Evolutionary conservation across 2,797 vertebrate species (phyloP).

Genomic region (Manis pentadactyla): DNA sequence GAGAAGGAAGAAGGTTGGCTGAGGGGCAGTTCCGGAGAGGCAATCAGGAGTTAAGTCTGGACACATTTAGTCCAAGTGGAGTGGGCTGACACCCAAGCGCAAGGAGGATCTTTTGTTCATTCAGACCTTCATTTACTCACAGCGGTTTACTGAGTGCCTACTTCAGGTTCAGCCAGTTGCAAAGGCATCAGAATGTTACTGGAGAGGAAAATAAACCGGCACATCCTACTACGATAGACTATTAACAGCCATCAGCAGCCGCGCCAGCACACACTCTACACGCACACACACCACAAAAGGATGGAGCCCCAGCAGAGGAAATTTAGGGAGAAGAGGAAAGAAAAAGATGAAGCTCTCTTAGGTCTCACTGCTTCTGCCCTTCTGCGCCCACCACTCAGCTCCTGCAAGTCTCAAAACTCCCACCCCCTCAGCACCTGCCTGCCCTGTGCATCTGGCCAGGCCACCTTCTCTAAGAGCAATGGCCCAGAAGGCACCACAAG

Average conservation of each 20-base stretch:
- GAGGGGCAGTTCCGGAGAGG: neutral
- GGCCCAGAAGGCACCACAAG: neutral
- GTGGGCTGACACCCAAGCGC: neutral
- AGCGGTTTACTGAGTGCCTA: neutral
- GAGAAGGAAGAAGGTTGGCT: neutral
- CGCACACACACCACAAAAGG: neutral
- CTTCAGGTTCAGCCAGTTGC: neutral
- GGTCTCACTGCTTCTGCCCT: neutral
- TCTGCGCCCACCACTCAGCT: neutral
- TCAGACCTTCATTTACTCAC: neutral
- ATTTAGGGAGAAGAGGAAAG: neutral
- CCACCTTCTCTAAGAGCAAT: neutral
- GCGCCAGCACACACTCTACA: neutral
- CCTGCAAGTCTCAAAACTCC: neutral
- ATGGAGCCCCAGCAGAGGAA: neutral
- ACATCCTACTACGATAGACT: neutral
- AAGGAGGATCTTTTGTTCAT: neutral
- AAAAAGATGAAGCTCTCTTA: too few species aligned
- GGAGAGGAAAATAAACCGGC: conserved; percentile 26
- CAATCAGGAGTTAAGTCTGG: rapidly evolving
- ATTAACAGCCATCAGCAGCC: neutral
- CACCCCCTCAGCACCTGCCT: neutral
- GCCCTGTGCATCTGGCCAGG: neutral
- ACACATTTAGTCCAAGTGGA: neutral
- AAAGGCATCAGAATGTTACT: conserved; percentile 54